Base-by-base conservation (phyloP, 1,140 invertebrate genomes). In the Eupeodes corollae region DNA sequence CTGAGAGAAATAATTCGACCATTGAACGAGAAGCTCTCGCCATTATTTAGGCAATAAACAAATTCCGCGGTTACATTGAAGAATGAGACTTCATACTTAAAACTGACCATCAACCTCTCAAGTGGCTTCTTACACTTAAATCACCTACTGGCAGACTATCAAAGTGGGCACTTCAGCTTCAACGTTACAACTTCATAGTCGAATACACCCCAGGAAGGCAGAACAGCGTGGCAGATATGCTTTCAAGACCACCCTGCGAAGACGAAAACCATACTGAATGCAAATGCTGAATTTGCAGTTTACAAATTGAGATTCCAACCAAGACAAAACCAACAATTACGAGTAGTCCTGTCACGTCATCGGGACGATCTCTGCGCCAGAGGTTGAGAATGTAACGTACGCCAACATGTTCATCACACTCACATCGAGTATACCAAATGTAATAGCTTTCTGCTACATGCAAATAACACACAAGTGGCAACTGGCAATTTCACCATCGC, bases 101-200 rank as follows among this genome's bases (percentile, higher is more conserved):
- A 0, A 62, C 54, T 3, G 58, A 62, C 37, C 56, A 60, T 19
- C 52, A 56, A 44, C 44, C 58, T 6, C 44, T 63, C 10, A 21
- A 46, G 19, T 57, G 53, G 58, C 42, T 61, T 10, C 32, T 56
- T 19, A 48, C 13, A 9, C 9, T 62, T 16, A 57, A 57, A 47
- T 49, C 54, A 2, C 64, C 71, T 0, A 63, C 49, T 0, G 67
- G 67, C 6, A 44, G 62, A 5, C 38, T 73, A 9, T 69, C 70
- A 0, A 48, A 71, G 26, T 77, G 74, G 74, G 58, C 67, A 1
- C 41, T 74, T 11, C 44, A 49, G 16, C 46, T 77, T 1, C 72
- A 75, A 55, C 49, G 54, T 2, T 73, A 67, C 50, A 52, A 72
- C 44, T 21, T 68, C 5, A 46, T 16, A 9, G 52, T 67, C 14